Evolutionary conservation across 92 coral and sea anemone genomes (phyloP).

Genomic region (Porites divaricata): DNA sequence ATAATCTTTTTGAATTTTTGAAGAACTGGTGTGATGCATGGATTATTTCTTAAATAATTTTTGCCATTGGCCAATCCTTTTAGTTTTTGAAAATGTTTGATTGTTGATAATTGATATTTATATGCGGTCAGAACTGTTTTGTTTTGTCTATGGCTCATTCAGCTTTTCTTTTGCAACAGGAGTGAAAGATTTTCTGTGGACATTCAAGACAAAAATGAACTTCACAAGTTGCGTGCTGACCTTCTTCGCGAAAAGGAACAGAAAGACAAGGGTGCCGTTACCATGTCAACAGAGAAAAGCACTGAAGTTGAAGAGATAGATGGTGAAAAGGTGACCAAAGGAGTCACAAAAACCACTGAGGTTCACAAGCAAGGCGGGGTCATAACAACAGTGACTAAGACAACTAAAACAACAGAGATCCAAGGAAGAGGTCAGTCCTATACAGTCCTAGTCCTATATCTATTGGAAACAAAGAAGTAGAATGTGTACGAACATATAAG

Average conservation of each 20-base stretch:
- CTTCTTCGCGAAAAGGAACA: conserved; percentile 45
- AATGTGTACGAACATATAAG: too few relatives aligned
- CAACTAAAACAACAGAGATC: conserved; percentile 61
- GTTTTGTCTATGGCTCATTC: neutral
- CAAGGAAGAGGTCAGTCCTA: conserved; percentile 30
- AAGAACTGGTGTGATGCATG: neutral
- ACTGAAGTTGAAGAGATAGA: conserved; percentile 47
- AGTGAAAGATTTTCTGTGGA: conserved; percentile 53
- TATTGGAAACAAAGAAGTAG: too few relatives aligned
- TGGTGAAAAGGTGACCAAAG: conserved; percentile 50
- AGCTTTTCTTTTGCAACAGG: conserved; percentile 26
- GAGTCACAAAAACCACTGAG: conserved; percentile 71
- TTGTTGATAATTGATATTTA: neutral
- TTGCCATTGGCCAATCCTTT: too few relatives aligned
- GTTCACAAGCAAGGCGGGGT: conserved; percentile 62
- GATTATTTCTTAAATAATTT: neutral
- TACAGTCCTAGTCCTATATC: too few relatives aligned
- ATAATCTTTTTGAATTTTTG: neutral
- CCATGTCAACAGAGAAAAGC: conserved; percentile 42
- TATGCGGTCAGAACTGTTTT: neutral
- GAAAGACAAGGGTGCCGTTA: conserved; percentile 38
- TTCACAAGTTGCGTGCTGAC: conserved; percentile 50
- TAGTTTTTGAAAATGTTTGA: neutral
- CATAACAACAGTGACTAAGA: conserved; percentile 69
- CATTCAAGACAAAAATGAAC: conserved; percentile 69